Base-by-base conservation (phyloP, 1,140 invertebrate genomes). In the Trachymyrmex cornetzi region DNA sequence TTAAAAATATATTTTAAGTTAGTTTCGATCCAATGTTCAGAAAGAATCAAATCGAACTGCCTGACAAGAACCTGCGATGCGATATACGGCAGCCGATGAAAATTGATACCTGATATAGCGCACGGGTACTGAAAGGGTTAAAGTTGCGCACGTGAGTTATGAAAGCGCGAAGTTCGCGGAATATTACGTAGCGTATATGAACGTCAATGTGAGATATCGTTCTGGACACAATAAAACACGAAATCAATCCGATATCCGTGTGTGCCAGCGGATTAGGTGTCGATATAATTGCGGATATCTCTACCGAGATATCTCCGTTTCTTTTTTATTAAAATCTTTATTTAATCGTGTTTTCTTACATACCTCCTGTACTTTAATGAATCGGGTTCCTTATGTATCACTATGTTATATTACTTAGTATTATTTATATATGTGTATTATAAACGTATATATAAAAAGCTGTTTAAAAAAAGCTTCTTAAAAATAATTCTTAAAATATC, bases 141-240 rank as follows among this genome's bases (percentile, higher is more conserved):
- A 85, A 85, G 74, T 59, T 22, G 53, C 82, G 38, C 50, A 44
- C 48, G 75, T 81, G 75, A 67, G 38, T 80, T 85, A 44, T 61
- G 48, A 64, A 79, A 85, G 61, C 72, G 57, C 48, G 44, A 48
- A 77, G 48, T 85, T 84, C 82, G 61, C 30, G 66, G 66, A 71
- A 87, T 87, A 61, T 87, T 67, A 79, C 71, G 74, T 77, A 48
- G 82, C 27, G 48, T 63, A 55, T 80, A 86, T 48, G 61, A 71
- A 81, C 85, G 85, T 80, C 75, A 86, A 38, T 44, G 72, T 71
- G 85, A 71, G 77, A 86, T 86, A 81, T 86, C 85, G 38, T 63
- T 77, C 24, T 14, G 72, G 27, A 66, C 61, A 50, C 61, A 66
- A 77, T 85, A 85, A 85, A 85, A 85, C 27, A 34, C 57, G 81